These are phyloP conservation scores for Zaprionus lineosus DNA, from an alignment of 2,888 invertebrate species.

Conservation along the genomic window DNA sequence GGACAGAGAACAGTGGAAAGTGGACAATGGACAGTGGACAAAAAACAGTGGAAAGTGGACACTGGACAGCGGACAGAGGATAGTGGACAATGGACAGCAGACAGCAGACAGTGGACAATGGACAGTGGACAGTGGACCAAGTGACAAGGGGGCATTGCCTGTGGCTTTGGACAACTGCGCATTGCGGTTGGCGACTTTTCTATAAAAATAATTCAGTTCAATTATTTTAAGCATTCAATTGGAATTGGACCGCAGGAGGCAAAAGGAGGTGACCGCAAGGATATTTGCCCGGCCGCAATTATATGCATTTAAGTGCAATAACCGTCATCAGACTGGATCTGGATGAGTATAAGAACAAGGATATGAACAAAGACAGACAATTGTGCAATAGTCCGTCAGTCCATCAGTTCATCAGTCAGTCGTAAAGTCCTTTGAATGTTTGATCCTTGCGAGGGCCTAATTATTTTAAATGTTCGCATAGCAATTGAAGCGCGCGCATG, in stretches of 20 bases:
- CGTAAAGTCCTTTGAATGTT: slow-evolving; percentile 13
- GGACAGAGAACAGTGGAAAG: too few species aligned
- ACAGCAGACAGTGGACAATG: neutral
- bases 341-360: slow-evolving; percentile 7
- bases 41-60: too few species aligned
- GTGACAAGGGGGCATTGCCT: neutral
- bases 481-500: slow-evolving; percentile 77
- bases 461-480: slow-evolving; percentile 63
- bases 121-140: neutral
- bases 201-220: slow-evolving; percentile 48
- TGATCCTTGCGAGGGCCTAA: slow-evolving; percentile 60
- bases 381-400: neutral
- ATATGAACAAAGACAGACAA: neutral
- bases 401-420: neutral
- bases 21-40: too few species aligned
- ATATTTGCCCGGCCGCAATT: slow-evolving; percentile 62
- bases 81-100: too few species aligned
- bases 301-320: slow-evolving; percentile 78
- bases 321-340: slow-evolving; percentile 67
- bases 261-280: slow-evolving; percentile 57
- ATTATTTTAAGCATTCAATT: slow-evolving; percentile 79
- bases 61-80: too few species aligned
- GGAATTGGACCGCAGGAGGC: slow-evolving; percentile 69
- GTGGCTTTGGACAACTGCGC: slow-evolving; percentile 67
- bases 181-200: slow-evolving; percentile 69